Conservation (phyloP, 2,113 vertebrate species). For the Coryphaenoides rupestris region DNA sequence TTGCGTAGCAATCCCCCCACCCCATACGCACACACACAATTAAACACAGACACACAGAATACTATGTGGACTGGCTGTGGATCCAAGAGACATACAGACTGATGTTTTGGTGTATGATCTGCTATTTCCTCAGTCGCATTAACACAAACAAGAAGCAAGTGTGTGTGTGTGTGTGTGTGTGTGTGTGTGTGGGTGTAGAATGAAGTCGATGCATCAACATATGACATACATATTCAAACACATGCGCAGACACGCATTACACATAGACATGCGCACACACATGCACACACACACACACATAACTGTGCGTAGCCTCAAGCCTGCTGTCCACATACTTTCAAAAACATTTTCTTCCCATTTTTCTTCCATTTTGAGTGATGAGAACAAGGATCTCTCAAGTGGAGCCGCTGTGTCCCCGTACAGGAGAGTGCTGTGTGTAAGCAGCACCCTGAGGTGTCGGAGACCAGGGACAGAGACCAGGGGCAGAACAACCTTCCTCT, state of each 20-base stretch:
- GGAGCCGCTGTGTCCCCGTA: constrained; percentile 40
- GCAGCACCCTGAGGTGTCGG: constrained; percentile 41
- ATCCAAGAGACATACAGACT: too few species aligned
- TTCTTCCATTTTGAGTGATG: constrained; percentile 51
- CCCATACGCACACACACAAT: too few species aligned
- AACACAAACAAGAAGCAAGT: too few species aligned
- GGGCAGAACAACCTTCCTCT: constrained; percentile 18
- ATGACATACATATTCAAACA: neutral
- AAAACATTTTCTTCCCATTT: constrained; percentile 39
- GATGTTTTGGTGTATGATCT: too few species aligned
- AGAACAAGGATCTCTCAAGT: constrained; percentile 58
- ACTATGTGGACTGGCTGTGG: too few species aligned
- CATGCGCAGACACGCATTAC: constrained; percentile 7
- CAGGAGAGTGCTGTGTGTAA: constrained; percentile 45
- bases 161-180: too few species aligned
- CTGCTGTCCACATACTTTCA: constrained; percentile 33
- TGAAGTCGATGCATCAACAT: too few species aligned
- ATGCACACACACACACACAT: constrained; percentile 6
- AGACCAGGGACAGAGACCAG: constrained; percentile 14
- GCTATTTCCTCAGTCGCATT: too few species aligned
- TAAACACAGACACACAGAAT: too few species aligned
- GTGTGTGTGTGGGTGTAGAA: too few species aligned
- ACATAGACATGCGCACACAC: neutral
- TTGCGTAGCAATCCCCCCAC: neutral
- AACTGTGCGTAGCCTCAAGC: constrained; percentile 46